Percentiles rank a stretch among this genome's conserved stretches.
These are phyloP conservation scores for Drosophila lacertosa DNA, from an alignment of 1,140 invertebrate species.

Conservation along the genomic window DNA sequence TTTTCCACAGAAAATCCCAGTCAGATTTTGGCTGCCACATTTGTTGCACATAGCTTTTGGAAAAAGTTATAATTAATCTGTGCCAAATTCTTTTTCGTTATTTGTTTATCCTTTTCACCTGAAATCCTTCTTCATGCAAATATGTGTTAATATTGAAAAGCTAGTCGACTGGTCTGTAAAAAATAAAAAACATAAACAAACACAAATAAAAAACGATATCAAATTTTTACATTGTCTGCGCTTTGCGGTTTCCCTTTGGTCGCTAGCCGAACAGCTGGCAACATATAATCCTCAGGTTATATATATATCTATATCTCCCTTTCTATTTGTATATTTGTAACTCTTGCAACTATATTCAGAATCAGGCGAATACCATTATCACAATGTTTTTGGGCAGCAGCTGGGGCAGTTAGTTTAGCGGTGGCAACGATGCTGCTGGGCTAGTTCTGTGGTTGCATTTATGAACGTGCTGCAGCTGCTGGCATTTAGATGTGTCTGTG, in stretches of 20 bases:
- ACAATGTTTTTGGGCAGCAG: conserved; percentile 33
- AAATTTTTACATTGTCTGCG: conserved; percentile 31
- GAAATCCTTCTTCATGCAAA: background rate
- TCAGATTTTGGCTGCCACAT: too few species aligned
- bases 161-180: conserved; percentile 20
- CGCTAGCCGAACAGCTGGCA: conserved; percentile 49
- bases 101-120: background rate
- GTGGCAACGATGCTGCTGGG: conserved; percentile 20
- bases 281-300: conserved; percentile 58
- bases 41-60: too few species aligned
- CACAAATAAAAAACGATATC: conserved; percentile 48
- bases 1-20: too few species aligned
- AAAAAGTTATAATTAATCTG: too few species aligned
- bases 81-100: too few species aligned
- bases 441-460: conserved; percentile 2
- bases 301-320: conserved; percentile 16
- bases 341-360: conserved; percentile 26
- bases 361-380: conserved; percentile 52
- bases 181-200: conserved; percentile 4
- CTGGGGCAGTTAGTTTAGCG: conserved; percentile 15
- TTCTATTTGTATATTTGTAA: conserved; percentile 12
- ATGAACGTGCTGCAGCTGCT: conserved; percentile 15
- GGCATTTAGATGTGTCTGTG: conserved; percentile 10
- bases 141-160: conserved; percentile 60
- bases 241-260: conserved; percentile 53